Evolutionary conservation across 2,888 invertebrate genomes (phyloP), one percentile per base, ranked within the genome.

Genomic region (Erebia ligea): DNA sequence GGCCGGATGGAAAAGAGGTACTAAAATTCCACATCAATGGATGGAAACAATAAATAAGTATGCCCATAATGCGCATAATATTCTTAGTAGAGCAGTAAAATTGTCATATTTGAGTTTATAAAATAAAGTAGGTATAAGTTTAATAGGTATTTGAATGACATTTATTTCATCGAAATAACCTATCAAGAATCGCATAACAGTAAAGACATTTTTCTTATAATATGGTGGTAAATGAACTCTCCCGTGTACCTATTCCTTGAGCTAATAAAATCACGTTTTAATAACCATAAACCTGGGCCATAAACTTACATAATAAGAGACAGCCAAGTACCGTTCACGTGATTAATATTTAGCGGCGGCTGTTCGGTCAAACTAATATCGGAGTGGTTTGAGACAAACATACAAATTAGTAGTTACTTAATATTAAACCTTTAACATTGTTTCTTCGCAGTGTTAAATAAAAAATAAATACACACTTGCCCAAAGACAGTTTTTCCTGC

Each of bases 231-330:
- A 57, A 67, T 21, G n/a, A 10, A 25, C 25, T 58, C 48, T 13
- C 21, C 17, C 21, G 45, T n/a, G 58, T 21, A 34, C 34, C 34
- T 5, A 48, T 17, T 58, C 58, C 64, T 25, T 15, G 48, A 63
- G 25, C 34, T 34, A 64, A 64, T 64, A 62, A 42, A 19, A 64
- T 34, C 52, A 64, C 25, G 34, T 64, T 81, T 84, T 83, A 83
- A 83, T 84, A 84, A 81, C 78, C 82, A 81, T 87, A 84, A 85
- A 86, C 81, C 79, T 73, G 69, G 72, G 74, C 74, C 76, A 80
- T 84, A 84, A 85, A 77, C 71, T 73, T 71, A 76, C 77, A 79
- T 84, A 85, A 83, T 84, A 85, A 83, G 82, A 82, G 76, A 79
- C 76, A 75, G 77, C 77, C 79, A 75, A 81, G 78, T 19, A 66